Base-by-base conservation (phyloP, 2,888 invertebrate species). In the Synanthedon tipuliformis region DNA sequence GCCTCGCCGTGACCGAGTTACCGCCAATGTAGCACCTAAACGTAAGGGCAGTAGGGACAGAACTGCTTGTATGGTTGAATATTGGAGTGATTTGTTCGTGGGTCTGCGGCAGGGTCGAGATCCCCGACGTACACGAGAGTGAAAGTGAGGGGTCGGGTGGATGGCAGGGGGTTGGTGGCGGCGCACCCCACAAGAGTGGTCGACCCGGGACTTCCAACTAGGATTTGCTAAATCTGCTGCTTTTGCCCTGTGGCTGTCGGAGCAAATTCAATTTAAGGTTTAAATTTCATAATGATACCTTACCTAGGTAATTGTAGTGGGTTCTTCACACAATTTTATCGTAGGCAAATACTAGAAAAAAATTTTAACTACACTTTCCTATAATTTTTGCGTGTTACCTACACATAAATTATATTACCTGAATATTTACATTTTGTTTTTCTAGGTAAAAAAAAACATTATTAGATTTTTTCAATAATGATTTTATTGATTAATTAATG, bases 181-280 rank as follows among this genome's bases (percentile, higher is more conserved):
- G 66, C 71, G 63, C 71, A 64, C 81, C 79, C 81, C 74, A 79
- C 81, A 75, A 77, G 78, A 83, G 83, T 80, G 78, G 78, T 80
- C 83, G 81, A 79, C 83, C 78, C 82, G 84, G 80, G 81, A 72
- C 78, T 73, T 73, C 76, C 80, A 77, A 75, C 81, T 68, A 77
- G 82, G 83, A 82, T 85, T 84, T 84, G 80, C 76, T 80, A 82
- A 84, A 84, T 83, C 82, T 77, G 79, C 81, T 83, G 78, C 81
- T 81, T 81, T 82, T 73, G 71, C 68, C 66, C 59, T 56, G 70
- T 57, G 55, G 64, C 57, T 57, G 66, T 63, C 63, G 72, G 71
- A 72, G 66, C 57, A 61, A 65, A 66, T 61, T 61, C 59, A 13
- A 23, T 49, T 49, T 15, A 12, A 34, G 34, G 34, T 34, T 34